Percentiles rank a stretch among this genome's conserved stretches.
Evolutionary conservation across 2,113 vertebrate species (phyloP).

Genomic region (Saccopteryx leptura): DNA sequence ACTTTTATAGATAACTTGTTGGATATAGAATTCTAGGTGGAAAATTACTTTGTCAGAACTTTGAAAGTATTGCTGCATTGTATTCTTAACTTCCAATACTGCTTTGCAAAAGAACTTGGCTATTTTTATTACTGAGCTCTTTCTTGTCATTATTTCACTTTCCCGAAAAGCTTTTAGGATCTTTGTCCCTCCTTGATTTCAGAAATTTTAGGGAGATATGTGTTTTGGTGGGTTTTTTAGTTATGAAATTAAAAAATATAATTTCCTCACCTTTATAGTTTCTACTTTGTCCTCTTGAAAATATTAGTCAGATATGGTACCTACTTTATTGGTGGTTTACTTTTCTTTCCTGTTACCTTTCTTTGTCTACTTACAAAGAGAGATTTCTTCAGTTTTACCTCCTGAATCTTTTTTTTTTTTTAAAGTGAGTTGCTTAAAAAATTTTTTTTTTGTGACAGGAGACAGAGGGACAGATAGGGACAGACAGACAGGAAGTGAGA

Average conservation of each 20-base stretch:
- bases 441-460: no score
- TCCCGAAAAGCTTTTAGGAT: conserved; percentile 1
- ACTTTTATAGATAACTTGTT: conserved; percentile 1
- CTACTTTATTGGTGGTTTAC: not conserved
- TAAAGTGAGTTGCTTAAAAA: no score
- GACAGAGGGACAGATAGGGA: no score
- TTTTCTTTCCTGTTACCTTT: not conserved
- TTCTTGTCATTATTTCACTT: not conserved
- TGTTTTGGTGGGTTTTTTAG: not conserved
- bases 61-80: not conserved
- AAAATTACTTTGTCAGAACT: conserved; percentile 44
- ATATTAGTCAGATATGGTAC: not conserved
- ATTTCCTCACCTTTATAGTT: conserved; percentile 2
- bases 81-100: not conserved
- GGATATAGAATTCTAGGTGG: conserved; percentile 1
- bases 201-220: not conserved
- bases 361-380: not conserved
- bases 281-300: not conserved
- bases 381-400: not conserved
- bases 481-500: no score
- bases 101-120: conserved; percentile 6
- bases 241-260: not conserved
- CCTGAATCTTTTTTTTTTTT: not conserved
- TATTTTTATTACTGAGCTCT: conserved; percentile 43
- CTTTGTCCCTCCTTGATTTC: not conserved